Evolutionary conservation across 2,888 invertebrate genomes (phyloP), one percentile per base, ranked within the genome.

Genomic region (Unio pictorum): DNA sequence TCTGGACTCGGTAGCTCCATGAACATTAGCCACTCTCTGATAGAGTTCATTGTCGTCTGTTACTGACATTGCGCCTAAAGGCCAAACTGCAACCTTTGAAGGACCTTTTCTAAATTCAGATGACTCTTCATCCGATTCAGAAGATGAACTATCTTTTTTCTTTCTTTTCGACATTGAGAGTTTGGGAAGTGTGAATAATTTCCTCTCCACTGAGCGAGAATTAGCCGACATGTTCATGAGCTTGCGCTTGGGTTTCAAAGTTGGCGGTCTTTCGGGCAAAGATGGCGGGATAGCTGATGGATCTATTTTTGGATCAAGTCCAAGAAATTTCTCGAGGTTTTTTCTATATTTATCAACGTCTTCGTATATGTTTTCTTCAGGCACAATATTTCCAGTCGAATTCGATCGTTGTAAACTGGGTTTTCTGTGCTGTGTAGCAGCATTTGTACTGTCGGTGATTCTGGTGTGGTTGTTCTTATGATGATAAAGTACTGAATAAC

Each of bases 281-380:
- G 80, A 75, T 7, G 81, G 81, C 3, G 81, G 80, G 1, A 81
- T 74, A 18, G 74, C 74, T 15, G 61, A 68, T 6, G 78, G 78
- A 45, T 78, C 75, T 15, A 75, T 63, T 58, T 71, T 67, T 3
- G 78, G 77, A 61, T 75, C 78, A 75, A 80, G 79, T 61, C 81
- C 81, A 23, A 81, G 68, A 68, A 75, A 78, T 65, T 81, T 80
- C 26, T 72, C 69, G 5, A 81, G 59, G 58, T 81, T 61, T 73
- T 77, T 75, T 56, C 77, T 65, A 57, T 73, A 81, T 64, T 81
- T 81, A 30, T 81, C 80, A 45, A 81, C 66, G 55, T 83, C 83
- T 65, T 81, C 83, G 67, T 83, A 83, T 20, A 78, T 74, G 62
- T 79, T 79, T 72, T 80, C 81, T 5, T 74, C 69, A 15, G 28